phyloP scores from a whole-genome alignment of 2,888 invertebrate genomes.

The Drosophila recens region DNA sequence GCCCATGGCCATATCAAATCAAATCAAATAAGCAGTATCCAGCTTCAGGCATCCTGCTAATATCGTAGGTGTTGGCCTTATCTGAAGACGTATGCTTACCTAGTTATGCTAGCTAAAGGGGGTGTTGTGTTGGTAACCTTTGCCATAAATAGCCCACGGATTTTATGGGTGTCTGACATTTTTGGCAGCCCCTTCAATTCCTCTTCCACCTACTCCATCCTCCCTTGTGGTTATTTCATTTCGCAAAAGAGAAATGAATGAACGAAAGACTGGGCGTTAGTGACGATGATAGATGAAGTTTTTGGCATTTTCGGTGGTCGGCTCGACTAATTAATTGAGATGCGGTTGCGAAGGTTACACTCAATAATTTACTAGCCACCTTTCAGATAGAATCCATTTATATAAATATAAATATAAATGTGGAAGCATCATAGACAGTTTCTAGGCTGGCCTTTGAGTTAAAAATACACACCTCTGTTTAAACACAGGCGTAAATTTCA shows the following conservation, averaged over 20 bases:
- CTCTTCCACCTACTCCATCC: background rate
- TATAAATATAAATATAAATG: background rate
- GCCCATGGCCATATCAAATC: constrained; percentile 28
- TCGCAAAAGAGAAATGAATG: constrained; percentile 35
- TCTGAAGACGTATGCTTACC: constrained; percentile 51
- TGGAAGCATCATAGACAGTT: background rate
- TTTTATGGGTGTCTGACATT: constrained; percentile 47
- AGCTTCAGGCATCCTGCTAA: constrained; percentile 36
- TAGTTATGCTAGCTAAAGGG: background rate
- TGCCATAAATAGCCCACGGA: constrained; percentile 53
- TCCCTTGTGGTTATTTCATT: constrained; percentile 59
- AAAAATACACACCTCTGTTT: background rate
- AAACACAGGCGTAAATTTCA: constrained; percentile 4
- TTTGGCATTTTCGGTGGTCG: constrained; percentile 39
- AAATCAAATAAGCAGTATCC: constrained; percentile 55
- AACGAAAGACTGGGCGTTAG: constrained; percentile 14
- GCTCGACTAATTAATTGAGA: constrained; percentile 49
- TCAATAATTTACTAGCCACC: constrained; percentile 7
- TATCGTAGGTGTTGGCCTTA: constrained; percentile 27
- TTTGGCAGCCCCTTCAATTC: constrained; percentile 29
- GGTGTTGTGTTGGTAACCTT: constrained; percentile 25
- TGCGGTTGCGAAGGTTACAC: constrained; percentile 3
- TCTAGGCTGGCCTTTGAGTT: background rate
- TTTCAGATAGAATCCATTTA: background rate
- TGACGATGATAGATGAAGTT: constrained; percentile 57